Evolutionary conservation across 2,113 vertebrate genomes (phyloP).

Genomic region (Sander lucioperca): DNA sequence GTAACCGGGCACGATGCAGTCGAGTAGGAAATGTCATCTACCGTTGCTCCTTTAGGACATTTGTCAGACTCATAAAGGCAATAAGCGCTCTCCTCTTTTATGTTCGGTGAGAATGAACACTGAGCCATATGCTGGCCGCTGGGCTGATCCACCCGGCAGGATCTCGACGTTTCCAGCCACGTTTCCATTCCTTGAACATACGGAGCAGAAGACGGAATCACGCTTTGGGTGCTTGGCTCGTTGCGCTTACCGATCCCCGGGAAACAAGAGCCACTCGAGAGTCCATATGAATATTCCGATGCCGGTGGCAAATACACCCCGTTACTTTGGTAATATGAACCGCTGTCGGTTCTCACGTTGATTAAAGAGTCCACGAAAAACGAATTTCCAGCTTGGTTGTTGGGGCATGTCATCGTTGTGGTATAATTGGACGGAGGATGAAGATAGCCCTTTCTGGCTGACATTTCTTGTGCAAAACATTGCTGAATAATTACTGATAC

Average conservation of each 20-base stretch:
- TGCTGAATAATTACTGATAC: slow-evolving; percentile 99
- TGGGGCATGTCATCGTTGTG: slow-evolving; percentile 98
- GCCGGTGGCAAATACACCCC: slow-evolving; percentile 92
- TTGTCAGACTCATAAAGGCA: slow-evolving; percentile 97
- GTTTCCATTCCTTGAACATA: slow-evolving; percentile 95
- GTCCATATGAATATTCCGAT: slow-evolving; percentile 94
- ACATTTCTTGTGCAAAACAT: slow-evolving; percentile 99
- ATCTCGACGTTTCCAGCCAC: slow-evolving; percentile 93
- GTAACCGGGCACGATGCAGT: slow-evolving; percentile 85
- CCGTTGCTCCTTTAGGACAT: slow-evolving; percentile 90
- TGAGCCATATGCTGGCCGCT: slow-evolving; percentile 88
- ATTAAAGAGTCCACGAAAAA: slow-evolving; percentile 99
- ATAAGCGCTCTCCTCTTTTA: slow-evolving; percentile 97
- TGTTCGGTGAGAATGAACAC: slow-evolving; percentile 94
- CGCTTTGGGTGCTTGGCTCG: slow-evolving; percentile 89
- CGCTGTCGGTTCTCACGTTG: slow-evolving; percentile 92
- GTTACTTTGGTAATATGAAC: slow-evolving; percentile 91
- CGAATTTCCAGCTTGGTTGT: slow-evolving; percentile 96
- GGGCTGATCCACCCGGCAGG: slow-evolving; percentile 92
- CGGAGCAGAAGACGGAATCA: slow-evolving; percentile 87
- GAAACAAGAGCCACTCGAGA: slow-evolving; percentile 95
- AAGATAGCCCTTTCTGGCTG: slow-evolving; percentile 99
- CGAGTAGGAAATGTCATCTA: slow-evolving; percentile 88
- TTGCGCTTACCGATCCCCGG: slow-evolving; percentile 93
- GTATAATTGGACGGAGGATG: slow-evolving; percentile 98